Evolutionary conservation across 2,113 vertebrate species (phyloP).

Genomic region (Noturus placidus): DNA sequence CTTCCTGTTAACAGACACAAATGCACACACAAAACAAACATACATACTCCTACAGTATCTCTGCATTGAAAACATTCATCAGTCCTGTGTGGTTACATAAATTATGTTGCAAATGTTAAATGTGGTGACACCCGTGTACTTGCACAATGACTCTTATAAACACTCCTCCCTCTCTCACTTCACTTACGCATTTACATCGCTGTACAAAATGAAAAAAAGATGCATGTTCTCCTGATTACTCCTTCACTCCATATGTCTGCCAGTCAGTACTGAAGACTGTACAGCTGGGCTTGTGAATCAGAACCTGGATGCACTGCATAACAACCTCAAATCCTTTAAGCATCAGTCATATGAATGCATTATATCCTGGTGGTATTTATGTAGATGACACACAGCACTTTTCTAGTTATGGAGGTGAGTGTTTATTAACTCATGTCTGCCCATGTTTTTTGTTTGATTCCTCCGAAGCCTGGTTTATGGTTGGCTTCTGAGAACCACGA

Average conservation of each 20-base stretch:
- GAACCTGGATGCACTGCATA: conserved; percentile 14
- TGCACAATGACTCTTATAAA: background rate
- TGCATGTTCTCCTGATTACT: conserved; percentile 16
- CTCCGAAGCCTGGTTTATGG: background rate
- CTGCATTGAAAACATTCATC: background rate
- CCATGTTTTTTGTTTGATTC: background rate
- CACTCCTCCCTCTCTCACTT: background rate
- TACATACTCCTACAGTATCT: background rate
- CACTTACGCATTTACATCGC: background rate
- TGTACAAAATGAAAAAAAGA: background rate
- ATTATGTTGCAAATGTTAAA: background rate
- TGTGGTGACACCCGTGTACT: background rate
- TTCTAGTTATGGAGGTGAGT: conserved; percentile 1
- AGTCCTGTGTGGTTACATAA: background rate
- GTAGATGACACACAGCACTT: background rate
- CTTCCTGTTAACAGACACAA: background rate
- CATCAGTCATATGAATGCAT: conserved; percentile 4
- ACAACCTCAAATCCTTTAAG: conserved; percentile 23
- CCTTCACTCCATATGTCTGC: conserved; percentile 40
- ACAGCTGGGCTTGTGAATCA: conserved; percentile 43
- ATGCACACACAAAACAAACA: background rate
- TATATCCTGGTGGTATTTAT: background rate
- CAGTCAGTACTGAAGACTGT: conserved; percentile 29
- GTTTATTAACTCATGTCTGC: background rate
- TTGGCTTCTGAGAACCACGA: background rate